Conservation (phyloP, 2,113 vertebrate species). For the Hassar affinis region DNA sequence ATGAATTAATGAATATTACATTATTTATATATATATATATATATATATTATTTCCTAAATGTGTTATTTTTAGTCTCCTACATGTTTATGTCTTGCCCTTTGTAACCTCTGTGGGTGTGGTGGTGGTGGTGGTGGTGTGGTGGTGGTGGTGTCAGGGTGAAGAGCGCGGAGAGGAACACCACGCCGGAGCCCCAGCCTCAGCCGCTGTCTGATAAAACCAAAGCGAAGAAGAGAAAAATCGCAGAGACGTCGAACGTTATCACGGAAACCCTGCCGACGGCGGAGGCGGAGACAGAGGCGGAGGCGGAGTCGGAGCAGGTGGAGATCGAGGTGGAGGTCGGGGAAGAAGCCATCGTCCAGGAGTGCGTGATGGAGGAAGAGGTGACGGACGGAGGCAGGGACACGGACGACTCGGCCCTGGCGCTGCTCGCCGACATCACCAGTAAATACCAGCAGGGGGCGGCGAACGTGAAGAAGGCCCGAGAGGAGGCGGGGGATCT, state of each 20-base stretch:
- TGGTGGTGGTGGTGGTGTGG: neutral
- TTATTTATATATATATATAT: too few species aligned
- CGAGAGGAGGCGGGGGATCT: conserved; percentile 66
- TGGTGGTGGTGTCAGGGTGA: neutral
- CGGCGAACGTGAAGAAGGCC: conserved; percentile 65
- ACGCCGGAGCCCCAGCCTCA: conserved; percentile 48
- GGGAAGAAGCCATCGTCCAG: conserved; percentile 78
- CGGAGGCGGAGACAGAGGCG: conserved; percentile 78
- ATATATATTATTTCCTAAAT: neutral
- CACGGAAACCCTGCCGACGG: conserved; percentile 83
- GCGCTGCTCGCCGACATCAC: conserved; percentile 95
- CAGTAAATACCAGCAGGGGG: conserved; percentile 94
- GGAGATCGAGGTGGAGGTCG: conserved; percentile 88
- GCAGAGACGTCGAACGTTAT: conserved; percentile 89
- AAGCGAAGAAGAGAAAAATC: conserved; percentile 87
- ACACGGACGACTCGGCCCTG: conserved; percentile 89
- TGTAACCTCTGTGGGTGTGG: neutral
- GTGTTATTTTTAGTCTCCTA: neutral
- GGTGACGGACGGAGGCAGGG: conserved; percentile 79
- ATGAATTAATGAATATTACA: too few species aligned
- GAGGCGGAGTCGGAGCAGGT: conserved; percentile 81
- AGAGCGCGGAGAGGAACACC: neutral
- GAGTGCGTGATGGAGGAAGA: conserved; percentile 81
- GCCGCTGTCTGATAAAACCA: conserved; percentile 67
- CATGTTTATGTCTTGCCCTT: neutral